Evolutionary conservation across 2,113 vertebrate species (phyloP), one percentile per base, ranked within the genome.

Genomic region (Artemisiospiza belli): DNA sequence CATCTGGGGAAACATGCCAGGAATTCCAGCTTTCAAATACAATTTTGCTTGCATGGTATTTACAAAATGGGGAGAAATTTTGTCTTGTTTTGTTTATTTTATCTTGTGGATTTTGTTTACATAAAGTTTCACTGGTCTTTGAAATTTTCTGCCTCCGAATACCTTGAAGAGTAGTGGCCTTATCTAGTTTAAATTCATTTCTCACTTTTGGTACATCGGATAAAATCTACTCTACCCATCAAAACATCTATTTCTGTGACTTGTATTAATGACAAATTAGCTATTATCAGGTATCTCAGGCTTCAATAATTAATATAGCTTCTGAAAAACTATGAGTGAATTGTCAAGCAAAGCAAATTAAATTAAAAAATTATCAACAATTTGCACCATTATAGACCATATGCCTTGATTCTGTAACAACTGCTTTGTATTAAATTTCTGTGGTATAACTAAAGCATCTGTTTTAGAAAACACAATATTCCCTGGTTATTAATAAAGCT

Each of bases 401-500:
- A 69, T 39, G 76, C 27, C 62, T 81, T 63, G 55, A 61, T 82
- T 92, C 62, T 81, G 6, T 87, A 85, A 74, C 27, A 75, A 82
- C 69, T 76, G 85, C 66, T 67, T 54, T 44, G n/a, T 85, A 85
- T 95, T 91, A 95, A 52, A 79, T 95, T 95, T 96, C 84, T 90
- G 25, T 73, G 54, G 74, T 67, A 88, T 83, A 89, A 92, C 78
- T 85, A 92, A 87, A 94, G 93, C 93, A 96, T 95, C 93, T 95
- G 93, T 68, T 95, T 91, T 77, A 95, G 75, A 92, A 95, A 96
- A 88, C 77, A 95, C 78, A 91, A 76, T 95, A 95, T 92, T 96
- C 91, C 93, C 89, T 77, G 39, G 87, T 75, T 96, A 85, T 92
- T 96, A 96, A 95, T 95, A 96, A 94, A 96, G 23, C 66, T 94